phyloP scores from a whole-genome alignment of 2,113 vertebrate species.

The Cettia cetti region DNA sequence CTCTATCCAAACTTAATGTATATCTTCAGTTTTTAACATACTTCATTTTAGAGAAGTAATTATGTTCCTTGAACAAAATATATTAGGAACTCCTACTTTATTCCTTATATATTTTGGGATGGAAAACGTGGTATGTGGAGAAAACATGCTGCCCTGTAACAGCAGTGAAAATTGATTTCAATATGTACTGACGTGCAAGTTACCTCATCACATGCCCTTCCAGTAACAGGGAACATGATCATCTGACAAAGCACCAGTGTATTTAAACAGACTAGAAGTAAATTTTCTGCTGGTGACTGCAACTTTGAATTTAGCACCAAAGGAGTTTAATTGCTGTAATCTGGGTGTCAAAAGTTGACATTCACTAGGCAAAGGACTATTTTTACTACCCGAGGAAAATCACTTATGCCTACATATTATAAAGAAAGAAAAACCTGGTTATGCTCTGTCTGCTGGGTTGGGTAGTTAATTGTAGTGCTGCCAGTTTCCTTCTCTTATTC shows the following conservation, averaged over 20 bases:
- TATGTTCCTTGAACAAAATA: not conserved
- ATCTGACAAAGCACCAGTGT: not conserved
- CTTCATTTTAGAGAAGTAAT: not conserved
- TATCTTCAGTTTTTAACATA: not conserved
- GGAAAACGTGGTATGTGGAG: not conserved
- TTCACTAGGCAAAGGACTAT: not conserved
- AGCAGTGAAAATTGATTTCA: not conserved
- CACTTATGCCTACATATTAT: not conserved
- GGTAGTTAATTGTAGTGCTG: not conserved
- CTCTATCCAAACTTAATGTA: not conserved
- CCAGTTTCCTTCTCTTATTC: not conserved
- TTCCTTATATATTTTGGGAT: not conserved
- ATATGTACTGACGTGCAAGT: not conserved
- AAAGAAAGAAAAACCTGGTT: not conserved
- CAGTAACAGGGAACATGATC: not conserved
- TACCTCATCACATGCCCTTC: not conserved
- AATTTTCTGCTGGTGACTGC: not conserved
- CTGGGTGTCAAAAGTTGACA: not conserved
- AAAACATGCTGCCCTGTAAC: not conserved
- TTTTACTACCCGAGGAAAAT: not conserved
- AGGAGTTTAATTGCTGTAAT: slow-evolving; percentile 12
- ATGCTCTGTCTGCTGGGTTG: not conserved
- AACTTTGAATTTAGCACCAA: not conserved
- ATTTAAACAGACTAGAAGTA: not conserved
- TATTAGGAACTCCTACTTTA: not conserved